phyloP scores from a whole-genome alignment of 2,797 vertebrate genomes.

The Diplodus puntazzo region DNA sequence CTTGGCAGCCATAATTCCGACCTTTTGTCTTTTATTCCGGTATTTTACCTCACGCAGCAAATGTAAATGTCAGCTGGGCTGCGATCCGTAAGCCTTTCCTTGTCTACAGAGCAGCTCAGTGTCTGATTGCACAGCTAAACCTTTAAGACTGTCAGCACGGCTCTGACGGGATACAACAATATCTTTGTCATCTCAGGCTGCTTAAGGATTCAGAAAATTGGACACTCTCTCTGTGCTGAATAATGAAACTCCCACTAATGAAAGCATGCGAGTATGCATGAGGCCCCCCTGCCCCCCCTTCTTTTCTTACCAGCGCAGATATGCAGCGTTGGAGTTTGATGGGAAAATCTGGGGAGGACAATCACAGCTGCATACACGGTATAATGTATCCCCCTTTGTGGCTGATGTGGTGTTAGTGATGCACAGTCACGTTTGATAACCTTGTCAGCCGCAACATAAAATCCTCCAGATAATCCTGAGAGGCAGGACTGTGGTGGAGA shows the following conservation, averaged over 20 bases:
- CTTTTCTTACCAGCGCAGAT: background rate
- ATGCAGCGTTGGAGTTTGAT: constrained; percentile 23
- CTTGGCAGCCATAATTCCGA: constrained; percentile 13
- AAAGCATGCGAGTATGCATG: constrained; percentile 16
- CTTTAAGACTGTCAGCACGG: constrained; percentile 40
- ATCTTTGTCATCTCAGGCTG: constrained; percentile 47
- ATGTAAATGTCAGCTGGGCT: constrained; percentile 58
- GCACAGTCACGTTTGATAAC: background rate
- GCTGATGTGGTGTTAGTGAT: background rate
- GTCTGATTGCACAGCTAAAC: constrained; percentile 43
- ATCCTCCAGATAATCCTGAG: background rate
- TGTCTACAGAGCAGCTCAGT: constrained; percentile 19
- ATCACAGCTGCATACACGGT: background rate
- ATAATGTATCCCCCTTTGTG: background rate
- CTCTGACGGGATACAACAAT: constrained; percentile 44
- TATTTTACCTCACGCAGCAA: constrained; percentile 24
- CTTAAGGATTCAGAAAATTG: constrained; percentile 26
- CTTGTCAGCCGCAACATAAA: background rate
- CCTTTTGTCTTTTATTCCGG: constrained; percentile 15
- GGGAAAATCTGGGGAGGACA: constrained; percentile 3
- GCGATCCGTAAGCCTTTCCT: constrained; percentile 3
- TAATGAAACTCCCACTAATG: constrained; percentile 52
- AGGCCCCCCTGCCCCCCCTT: background rate
- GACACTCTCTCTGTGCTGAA: background rate
- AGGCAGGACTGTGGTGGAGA: background rate